Conservation (phyloP, 1,140 invertebrate species). For the Hylaeus anthracinus region DNA sequence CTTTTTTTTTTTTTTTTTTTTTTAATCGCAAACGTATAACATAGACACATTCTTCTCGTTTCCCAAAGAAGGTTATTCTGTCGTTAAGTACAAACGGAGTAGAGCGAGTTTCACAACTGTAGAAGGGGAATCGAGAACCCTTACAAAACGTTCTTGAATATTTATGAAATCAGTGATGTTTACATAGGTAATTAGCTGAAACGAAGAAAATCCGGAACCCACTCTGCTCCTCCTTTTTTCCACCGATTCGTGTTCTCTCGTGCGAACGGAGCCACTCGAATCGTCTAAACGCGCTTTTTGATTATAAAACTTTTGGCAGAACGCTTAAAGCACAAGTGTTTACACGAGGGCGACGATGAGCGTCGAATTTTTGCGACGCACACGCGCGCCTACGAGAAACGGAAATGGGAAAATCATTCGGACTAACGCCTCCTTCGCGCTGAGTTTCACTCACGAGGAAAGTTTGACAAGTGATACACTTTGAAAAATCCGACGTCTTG, state of each 20-base stretch:
- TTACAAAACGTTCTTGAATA: background rate
- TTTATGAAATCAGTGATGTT: conserved; percentile 23
- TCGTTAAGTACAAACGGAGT: background rate
- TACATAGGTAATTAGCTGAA: conserved; percentile 13
- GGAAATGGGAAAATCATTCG: background rate
- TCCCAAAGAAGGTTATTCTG: background rate
- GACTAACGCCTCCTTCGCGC: background rate
- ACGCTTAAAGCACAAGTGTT: background rate
- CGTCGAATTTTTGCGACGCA: too few relatives aligned
- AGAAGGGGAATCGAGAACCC: background rate
- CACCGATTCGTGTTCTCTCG: background rate
- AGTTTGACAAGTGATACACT: too few relatives aligned
- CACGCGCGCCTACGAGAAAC: background rate
- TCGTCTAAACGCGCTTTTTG: conserved; percentile 7
- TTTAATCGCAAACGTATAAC: too few relatives aligned
- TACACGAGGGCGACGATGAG: too few relatives aligned
- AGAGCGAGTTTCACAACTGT: background rate
- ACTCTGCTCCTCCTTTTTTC: too few relatives aligned
- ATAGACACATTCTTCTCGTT: background rate
- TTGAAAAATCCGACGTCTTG: too few relatives aligned
- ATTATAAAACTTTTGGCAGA: conserved; percentile 11
- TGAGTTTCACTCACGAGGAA: background rate
- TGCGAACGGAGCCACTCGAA: background rate
- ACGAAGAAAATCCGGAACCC: conserved; percentile 9
- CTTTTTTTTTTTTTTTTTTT: too few relatives aligned